Conservation (phyloP, 2,888 invertebrate species). For the Siphlonurus alternatus region DNA sequence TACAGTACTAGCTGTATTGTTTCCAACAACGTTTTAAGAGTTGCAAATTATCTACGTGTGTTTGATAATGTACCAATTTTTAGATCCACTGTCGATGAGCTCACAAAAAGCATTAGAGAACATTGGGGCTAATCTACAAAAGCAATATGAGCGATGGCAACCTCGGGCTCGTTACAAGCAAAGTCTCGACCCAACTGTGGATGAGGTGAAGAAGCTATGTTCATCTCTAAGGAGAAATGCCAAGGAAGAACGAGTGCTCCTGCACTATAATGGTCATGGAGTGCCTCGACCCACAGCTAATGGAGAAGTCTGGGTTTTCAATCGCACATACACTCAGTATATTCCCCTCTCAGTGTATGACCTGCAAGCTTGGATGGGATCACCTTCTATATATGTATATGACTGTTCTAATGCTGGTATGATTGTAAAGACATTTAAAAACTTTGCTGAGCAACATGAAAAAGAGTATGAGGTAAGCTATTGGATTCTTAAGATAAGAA, state of each 20-base stretch:
- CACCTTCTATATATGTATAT: constrained; percentile 97
- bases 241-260: constrained; percentile 93
- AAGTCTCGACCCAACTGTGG: constrained; percentile 90
- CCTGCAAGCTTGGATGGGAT: constrained; percentile 98
- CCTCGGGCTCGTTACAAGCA: constrained; percentile 95
- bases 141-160: constrained; percentile 98
- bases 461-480: constrained; percentile 47
- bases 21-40: not conserved
- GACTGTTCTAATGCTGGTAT: constrained; percentile 98
- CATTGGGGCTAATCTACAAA: constrained; percentile 80
- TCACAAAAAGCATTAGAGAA: constrained; percentile 83
- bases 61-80: constrained; percentile 12
- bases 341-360: constrained; percentile 98
- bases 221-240: constrained; percentile 87
- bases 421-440: constrained; percentile 78
- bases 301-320: constrained; percentile 99
- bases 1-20: not conserved
- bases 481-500: not conserved
- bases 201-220: constrained; percentile 95
- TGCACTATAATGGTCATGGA: constrained; percentile 99
- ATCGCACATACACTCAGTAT: constrained; percentile 96
- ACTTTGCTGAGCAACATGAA: constrained; percentile 83
- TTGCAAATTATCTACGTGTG: not conserved
- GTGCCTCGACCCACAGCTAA: constrained; percentile 95
- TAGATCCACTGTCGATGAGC: constrained; percentile 74